Evolutionary conservation across 2,888 invertebrate species (phyloP), one percentile per base, ranked within the genome.

Genomic region (Tridacna crocea): DNA sequence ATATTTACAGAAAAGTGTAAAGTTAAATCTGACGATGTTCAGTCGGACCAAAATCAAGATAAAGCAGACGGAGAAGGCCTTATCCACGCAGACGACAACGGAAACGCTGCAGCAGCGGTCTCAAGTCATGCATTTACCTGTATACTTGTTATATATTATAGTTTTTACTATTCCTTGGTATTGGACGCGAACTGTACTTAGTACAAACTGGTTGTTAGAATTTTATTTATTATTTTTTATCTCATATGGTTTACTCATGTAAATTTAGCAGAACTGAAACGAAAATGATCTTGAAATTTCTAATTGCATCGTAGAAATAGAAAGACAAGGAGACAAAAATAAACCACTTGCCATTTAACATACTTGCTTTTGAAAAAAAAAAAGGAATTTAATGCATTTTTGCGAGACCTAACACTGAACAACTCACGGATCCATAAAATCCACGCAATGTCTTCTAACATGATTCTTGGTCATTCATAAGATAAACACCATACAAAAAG

Each of bases 1-100:
- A 36, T 36, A 36, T 47, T 70, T 70, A 22, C 70, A 70, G 70
- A 48, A 22, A 70, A 17, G 1, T 70, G 70, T 70, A 70, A 70
- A 51, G 51, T 70, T 13, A 70, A 48, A 51, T 46, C 47, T 4
- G 70, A 70, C 22, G 70, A 70, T 24, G 26, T 51, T 19, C 70
- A 48, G 51, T 70, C 70, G 17, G 70, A 70, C 19, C 51, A 70
- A 24, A 70, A 70, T 46, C 68, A 36, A 12, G 68, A 68, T 36
- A 51, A 22, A 70, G 46, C 55, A 48, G 70, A 70, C 24, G 70
- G 70, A 22, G 70, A 70, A 19, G 70, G 70, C 48, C 70, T 70
- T 51, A 70, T 70, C 24, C 48, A 24, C 22, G 70, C 70, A 11
- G 47, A 70, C 19, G 70, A 70, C 26, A 47, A 47, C 10, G 26